These are phyloP conservation scores for Drosophila macrospina DNA, from an alignment of 2,888 invertebrate species.

Conservation along the genomic window DNA sequence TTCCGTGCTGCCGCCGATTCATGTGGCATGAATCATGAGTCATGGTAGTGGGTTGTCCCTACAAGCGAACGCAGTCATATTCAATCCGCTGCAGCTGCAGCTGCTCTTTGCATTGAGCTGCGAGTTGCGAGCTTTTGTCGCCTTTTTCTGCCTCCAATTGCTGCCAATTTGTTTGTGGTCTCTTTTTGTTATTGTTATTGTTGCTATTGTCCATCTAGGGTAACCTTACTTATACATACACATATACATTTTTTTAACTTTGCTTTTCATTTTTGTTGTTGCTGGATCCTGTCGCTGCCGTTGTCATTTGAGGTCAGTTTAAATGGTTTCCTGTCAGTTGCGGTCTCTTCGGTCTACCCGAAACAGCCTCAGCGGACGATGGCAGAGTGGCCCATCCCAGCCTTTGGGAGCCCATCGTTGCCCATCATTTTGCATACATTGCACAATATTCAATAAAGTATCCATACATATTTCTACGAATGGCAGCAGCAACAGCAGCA, in stretches of 20 bases:
- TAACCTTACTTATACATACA: conserved; percentile 14
- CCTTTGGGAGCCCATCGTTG: conserved; percentile 11
- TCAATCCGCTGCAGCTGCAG: conserved; percentile 39
- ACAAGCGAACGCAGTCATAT: not conserved
- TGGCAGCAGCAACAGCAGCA: conserved; percentile 11
- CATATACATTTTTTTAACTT: conserved; percentile 20
- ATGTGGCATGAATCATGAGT: conserved; percentile 12
- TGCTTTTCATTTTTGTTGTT: conserved; percentile 39
- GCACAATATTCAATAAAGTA: conserved; percentile 75
- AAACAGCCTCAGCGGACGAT: conserved; percentile 28
- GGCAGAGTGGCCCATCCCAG: conserved; percentile 16
- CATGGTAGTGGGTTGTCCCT: not conserved
- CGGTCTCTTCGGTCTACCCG: conserved; percentile 73
- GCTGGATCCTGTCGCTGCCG: conserved; percentile 63
- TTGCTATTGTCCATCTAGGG: conserved; percentile 62
- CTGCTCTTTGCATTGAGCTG: conserved; percentile 31
- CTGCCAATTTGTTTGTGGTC: conserved; percentile 79
- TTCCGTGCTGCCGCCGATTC: not conserved
- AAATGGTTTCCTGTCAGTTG: conserved; percentile 82
- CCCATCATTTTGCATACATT: conserved; percentile 60
- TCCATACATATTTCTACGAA: conserved; percentile 68
- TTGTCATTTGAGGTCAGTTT: conserved; percentile 81
- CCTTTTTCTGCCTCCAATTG: conserved; percentile 76
- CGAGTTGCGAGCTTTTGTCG: conserved; percentile 69
- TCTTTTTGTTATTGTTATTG: conserved; percentile 37